Evolutionary conservation across 2,797 vertebrate species (phyloP).

Genomic region (Furcifer pardalis): DNA sequence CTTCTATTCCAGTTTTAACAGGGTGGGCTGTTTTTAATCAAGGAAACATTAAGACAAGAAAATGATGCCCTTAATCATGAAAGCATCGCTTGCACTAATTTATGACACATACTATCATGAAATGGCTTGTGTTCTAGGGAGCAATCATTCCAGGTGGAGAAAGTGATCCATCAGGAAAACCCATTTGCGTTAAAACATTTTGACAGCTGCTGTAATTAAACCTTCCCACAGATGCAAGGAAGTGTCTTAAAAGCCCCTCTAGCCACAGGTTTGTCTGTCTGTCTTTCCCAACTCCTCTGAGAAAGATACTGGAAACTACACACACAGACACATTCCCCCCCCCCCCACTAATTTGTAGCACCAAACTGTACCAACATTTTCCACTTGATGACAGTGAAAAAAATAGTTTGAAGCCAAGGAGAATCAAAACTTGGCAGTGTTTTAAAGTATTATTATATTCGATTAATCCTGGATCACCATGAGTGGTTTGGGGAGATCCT

Average conservation of each 20-base stretch:
- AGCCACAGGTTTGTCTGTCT: slow-evolving; percentile 68
- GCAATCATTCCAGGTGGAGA: slow-evolving; percentile 65
- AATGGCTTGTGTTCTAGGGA: slow-evolving; percentile 64
- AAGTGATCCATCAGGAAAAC: slow-evolving; percentile 72
- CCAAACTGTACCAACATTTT: slow-evolving; percentile 21
- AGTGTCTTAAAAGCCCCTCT: slow-evolving; percentile 71
- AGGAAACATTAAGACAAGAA: slow-evolving; percentile 69
- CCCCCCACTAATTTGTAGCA: slow-evolving; percentile 38
- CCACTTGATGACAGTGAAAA: slow-evolving; percentile 43
- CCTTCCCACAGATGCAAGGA: slow-evolving; percentile 74
- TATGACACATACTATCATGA: slow-evolving; percentile 63
- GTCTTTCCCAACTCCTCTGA: slow-evolving; percentile 50
- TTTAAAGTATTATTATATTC: neutral
- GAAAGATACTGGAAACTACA: slow-evolving; percentile 60
- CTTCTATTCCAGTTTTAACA: slow-evolving; percentile 69
- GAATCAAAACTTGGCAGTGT: neutral
- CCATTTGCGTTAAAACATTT: slow-evolving; percentile 77
- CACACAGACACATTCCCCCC: neutral
- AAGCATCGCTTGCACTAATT: slow-evolving; percentile 73
- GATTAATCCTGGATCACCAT: neutral
- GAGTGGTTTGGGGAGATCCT: neutral
- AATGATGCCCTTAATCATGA: slow-evolving; percentile 71
- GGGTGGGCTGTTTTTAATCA: slow-evolving; percentile 67
- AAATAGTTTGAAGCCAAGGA: neutral
- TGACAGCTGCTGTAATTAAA: slow-evolving; percentile 78